Evolutionary conservation across 2,797 vertebrate genomes (phyloP), one percentile per base, ranked within the genome.

Genomic region (Periophthalmus magnuspinnatus): DNA sequence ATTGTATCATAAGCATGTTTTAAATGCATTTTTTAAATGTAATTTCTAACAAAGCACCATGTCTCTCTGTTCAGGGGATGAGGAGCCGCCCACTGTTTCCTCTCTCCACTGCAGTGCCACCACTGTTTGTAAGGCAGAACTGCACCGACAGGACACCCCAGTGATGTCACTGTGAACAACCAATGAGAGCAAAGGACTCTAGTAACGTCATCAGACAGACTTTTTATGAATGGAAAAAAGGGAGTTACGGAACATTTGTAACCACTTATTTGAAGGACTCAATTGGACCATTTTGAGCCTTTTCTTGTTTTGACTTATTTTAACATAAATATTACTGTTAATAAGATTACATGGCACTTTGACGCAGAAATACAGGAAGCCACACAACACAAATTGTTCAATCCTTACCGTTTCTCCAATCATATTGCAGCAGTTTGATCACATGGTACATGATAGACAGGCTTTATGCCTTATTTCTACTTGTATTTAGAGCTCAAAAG

Each of bases 51-150:
- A 22, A 55, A 22, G 7, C 21, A 1, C 3, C 0, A 1, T 57
- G 5, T 32, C 14, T 57, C 56, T 32, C 32, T 5, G 84, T 57
- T 28, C 5, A 84, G 97, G 96, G 50, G 97, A 99, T 74, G 97
- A 99, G 76, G 97, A 98, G 79, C 92, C 90, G n/a, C 94, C 96
- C 60, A 81, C 90, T 10, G 92, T 95, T 47, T 80, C 82, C 63
- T 85, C 90, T 1, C 86, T 95, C 19, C 94, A 84, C 85, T 95
- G 95, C 75, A 79, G 94, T 17, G 59, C 92, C 28, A 85, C 95
- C 74, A 94, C 91, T 11, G 87, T 93, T 2, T 96, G 95, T 86
- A 97, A 95, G 93, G 95, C 93, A 22, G 94, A 97, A 80, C 93
- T 96, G 68, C 94, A 95, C 66, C 94, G 94, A 54, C 93, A 93